These are phyloP conservation scores for Actinemys pallida DNA, from an alignment of 2,113 vertebrate genomes.

Conservation along the genomic window DNA sequence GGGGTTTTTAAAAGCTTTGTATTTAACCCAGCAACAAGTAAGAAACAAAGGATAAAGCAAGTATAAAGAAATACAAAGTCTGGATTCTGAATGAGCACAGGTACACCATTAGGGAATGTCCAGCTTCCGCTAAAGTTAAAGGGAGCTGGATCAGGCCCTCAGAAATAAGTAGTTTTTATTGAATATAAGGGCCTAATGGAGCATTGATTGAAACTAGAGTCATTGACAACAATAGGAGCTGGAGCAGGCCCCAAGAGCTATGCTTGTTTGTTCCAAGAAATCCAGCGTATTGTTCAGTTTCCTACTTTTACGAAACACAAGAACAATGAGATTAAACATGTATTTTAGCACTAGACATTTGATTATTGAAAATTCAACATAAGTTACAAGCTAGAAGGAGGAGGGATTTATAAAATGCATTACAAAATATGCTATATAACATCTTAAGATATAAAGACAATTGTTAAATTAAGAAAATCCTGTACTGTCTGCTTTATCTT, in stretches of 20 bases:
- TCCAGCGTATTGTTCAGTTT: neutral
- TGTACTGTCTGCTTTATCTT: constrained; percentile 13
- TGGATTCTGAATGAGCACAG: neutral
- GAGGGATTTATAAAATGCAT: neutral
- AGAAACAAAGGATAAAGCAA: constrained; percentile 62
- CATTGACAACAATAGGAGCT: neutral
- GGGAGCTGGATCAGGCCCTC: neutral
- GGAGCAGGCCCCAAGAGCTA: neutral
- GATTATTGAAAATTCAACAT: neutral
- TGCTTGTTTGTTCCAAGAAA: neutral
- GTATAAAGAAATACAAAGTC: constrained; percentile 74
- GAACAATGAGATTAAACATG: neutral
- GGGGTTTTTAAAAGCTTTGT: constrained; percentile 48
- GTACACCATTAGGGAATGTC: constrained; percentile 23
- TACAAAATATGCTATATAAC: neutral
- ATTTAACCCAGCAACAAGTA: constrained; percentile 63
- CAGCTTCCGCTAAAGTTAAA: constrained; percentile 2
- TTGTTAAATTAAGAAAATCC: constrained; percentile 12
- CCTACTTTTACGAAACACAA: neutral
- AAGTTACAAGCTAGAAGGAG: neutral
- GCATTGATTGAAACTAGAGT: neutral
- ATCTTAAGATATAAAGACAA: neutral
- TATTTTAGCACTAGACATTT: neutral
- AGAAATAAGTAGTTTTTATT: neutral
- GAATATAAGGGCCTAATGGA: neutral